Evolutionary conservation across 2,888 invertebrate species (phyloP).

Genomic region (Scotopteryx bipunctaria): DNA sequence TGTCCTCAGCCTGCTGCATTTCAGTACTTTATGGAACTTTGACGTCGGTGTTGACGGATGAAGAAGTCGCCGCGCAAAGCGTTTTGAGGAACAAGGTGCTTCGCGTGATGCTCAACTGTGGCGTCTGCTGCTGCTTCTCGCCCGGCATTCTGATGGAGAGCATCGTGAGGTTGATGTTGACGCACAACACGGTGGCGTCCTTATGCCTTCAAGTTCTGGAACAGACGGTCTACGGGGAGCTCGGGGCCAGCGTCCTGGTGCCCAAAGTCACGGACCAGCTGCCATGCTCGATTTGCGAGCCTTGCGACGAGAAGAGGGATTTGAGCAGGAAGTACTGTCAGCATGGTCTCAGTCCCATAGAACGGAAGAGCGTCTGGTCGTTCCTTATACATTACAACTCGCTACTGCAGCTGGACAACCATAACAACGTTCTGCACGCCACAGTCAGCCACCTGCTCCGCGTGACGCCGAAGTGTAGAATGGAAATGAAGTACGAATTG

Average conservation of each 20-base stretch:
- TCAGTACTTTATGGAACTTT: constrained; percentile 82
- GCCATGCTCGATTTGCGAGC: constrained; percentile 74
- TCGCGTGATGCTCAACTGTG: constrained; percentile 81
- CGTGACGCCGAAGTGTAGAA: constrained; percentile 81
- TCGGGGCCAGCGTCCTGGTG: constrained; percentile 75
- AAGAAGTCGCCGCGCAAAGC: constrained; percentile 60
- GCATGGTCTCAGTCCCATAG: constrained; percentile 56
- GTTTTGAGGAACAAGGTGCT: constrained; percentile 74
- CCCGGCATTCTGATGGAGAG: constrained; percentile 76
- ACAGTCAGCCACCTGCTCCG: constrained; percentile 83
- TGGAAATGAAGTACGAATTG: constrained; percentile 81
- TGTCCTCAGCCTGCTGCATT: constrained; percentile 80
- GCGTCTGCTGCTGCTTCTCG: constrained; percentile 86
- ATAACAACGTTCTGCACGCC: constrained; percentile 78
- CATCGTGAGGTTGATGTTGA: constrained; percentile 74
- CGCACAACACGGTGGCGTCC: constrained; percentile 62
- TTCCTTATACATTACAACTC: constrained; percentile 84
- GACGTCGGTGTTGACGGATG: constrained; percentile 72
- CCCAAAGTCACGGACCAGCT: constrained; percentile 65
- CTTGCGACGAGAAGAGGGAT: constrained; percentile 54
- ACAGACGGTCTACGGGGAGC: constrained; percentile 82
- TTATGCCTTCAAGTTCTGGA: constrained; percentile 81
- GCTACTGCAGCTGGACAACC: constrained; percentile 80
- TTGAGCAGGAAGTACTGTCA: constrained; percentile 56
- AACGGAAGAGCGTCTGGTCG: constrained; percentile 77